Conservation (phyloP, 2,113 vertebrate species). For the Amphiprion percula region DNA sequence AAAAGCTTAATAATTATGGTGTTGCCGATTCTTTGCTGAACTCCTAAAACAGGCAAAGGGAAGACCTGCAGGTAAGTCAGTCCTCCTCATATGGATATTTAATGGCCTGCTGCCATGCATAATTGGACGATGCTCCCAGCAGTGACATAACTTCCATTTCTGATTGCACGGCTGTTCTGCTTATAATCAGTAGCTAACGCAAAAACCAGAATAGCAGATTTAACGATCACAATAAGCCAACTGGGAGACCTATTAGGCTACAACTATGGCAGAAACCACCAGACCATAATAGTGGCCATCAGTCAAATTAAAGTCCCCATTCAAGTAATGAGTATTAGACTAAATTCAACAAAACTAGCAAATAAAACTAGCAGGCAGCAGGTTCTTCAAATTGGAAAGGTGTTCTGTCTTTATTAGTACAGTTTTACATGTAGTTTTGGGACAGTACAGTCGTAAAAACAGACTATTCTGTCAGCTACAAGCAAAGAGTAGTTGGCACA, state of each 20-base stretch:
- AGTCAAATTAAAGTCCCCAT: no score
- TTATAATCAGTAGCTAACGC: background rate
- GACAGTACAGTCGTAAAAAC: no score
- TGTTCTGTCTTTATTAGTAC: background rate
- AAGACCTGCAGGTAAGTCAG: background rate
- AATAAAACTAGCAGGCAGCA: background rate
- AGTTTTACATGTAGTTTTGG: no score
- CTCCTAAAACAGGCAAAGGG: background rate
- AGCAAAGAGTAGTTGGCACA: no score
- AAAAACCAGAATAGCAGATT: no score
- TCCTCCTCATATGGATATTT: background rate
- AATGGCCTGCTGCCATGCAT: slow-evolving; percentile 11
- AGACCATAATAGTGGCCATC: no score
- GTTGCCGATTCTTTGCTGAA: background rate
- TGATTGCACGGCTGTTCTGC: background rate
- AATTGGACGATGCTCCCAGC: slow-evolving; percentile 18
- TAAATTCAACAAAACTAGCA: background rate
- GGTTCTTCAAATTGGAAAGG: no score
- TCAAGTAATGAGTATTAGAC: background rate
- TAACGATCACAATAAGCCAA: background rate
- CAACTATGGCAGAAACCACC: background rate
- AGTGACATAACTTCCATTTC: slow-evolving; percentile 6
- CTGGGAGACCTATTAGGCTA: background rate
- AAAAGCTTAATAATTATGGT: background rate
- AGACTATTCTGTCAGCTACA: no score